Evolutionary conservation across 1,140 invertebrate species (phyloP).

Genomic region (Caerostris extrusa): DNA sequence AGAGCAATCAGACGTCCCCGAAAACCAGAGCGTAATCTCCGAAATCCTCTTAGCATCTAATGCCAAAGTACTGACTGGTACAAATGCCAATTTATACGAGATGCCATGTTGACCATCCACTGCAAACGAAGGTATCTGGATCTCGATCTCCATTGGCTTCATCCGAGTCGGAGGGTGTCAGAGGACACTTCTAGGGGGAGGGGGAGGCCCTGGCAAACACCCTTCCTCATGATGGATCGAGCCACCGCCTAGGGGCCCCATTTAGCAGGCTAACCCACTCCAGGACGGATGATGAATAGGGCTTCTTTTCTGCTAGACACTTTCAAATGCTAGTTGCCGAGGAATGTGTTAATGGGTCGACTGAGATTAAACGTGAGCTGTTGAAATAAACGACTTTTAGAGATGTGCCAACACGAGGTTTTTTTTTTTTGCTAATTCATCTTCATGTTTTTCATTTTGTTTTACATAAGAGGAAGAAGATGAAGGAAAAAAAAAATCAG

Average conservation of each 20-base stretch:
- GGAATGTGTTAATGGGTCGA: background rate
- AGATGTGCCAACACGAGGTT: background rate
- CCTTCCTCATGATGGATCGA: background rate
- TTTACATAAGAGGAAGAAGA: too few species aligned
- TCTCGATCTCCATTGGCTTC: background rate
- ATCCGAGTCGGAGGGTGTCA: background rate
- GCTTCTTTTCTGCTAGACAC: background rate
- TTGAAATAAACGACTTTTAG: slow-evolving; percentile 2
- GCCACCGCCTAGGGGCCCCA: background rate
- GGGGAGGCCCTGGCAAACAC: background rate
- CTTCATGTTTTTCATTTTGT: too few species aligned
- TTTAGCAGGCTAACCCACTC: slow-evolving; percentile 27
- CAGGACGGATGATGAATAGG: background rate
- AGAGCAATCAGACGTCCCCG: too few species aligned
- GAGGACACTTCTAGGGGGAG: background rate
- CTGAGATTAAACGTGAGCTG: slow-evolving; percentile 7
- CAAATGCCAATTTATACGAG: background rate
- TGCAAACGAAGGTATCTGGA: background rate
- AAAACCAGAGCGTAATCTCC: too few species aligned
- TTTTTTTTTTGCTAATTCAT: too few species aligned
- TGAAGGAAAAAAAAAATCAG: background rate
- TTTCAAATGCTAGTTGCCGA: background rate
- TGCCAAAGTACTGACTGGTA: too few species aligned
- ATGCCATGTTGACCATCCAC: background rate
- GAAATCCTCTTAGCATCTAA: too few species aligned